These are phyloP conservation scores for Perizoma flavofasciatum DNA, from an alignment of 2,888 invertebrate species.

Conservation along the genomic window DNA sequence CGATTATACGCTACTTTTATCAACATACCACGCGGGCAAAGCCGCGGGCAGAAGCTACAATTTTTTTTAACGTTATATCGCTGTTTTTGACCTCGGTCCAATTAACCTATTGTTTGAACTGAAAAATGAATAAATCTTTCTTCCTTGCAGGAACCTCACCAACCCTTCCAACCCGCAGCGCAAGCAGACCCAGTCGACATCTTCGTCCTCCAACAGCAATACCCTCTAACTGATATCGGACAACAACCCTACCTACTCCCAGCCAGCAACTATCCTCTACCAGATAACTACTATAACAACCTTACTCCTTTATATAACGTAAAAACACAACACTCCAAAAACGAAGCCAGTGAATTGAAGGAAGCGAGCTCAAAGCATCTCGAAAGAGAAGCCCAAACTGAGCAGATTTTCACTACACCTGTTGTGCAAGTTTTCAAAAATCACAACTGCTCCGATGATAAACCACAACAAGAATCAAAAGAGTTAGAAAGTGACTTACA, in stretches of 20 bases:
- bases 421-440: conserved; percentile 72
- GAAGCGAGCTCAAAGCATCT: conserved; percentile 46
- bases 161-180: conserved; percentile 16
- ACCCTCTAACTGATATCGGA: conserved; percentile 33
- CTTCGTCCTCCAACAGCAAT: conserved; percentile 63
- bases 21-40: too few species aligned
- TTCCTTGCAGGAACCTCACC: conserved; percentile 36
- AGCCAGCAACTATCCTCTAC: conserved; percentile 30
- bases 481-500: conserved; percentile 48
- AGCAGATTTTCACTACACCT: conserved; percentile 50
- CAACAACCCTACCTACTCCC: conserved; percentile 39
- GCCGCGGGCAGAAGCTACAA: too few species aligned
- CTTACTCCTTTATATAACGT: conserved; percentile 50
- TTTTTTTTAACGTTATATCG: too few species aligned
- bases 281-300: conserved; percentile 28
- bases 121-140: too few species aligned
- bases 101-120: not conserved
- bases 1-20: too few species aligned
- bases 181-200: conserved; percentile 54
- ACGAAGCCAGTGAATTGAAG: conserved; percentile 16
- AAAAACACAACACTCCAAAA: conserved; percentile 45
- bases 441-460: conserved; percentile 61
- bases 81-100: too few species aligned
- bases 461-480: conserved; percentile 40
- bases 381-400: conserved; percentile 51